Base-by-base conservation (phyloP, 1,140 invertebrate genomes). In the Portunus trituberculatus region DNA sequence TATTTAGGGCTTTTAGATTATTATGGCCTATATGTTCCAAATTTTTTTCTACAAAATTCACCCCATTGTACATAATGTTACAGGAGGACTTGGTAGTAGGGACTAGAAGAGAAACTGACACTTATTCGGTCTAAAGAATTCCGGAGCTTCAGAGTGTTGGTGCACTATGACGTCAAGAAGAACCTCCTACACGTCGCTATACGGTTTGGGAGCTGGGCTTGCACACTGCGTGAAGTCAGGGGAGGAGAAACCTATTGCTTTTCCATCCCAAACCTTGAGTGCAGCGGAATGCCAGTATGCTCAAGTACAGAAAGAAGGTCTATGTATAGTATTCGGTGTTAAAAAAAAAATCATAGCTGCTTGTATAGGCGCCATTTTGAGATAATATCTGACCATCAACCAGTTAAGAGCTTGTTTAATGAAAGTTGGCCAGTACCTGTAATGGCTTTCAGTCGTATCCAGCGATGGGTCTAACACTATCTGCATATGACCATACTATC, bases 371-470 rank as follows among this genome's bases (percentile, higher is more conserved):
- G 88, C 32, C 31, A 45, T 32, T 89, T 89, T 89, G 28, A 32
- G 4, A 32, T 8, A 10, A 29, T 45, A 32, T 45, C 88, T 45
- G 88, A 39, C 31, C 88, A 89, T 45, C 7, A 89, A 45, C 7
- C 88, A 8, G 2, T 89, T 16, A 89, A 45, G 2, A 89, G 31
- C 45, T 89, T 89, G 88, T 39, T 89, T 45, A 46, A 29, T 46
- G 88, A 89, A 45, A 89, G 45, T 3, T 0, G 45, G 6, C 31
- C 31, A 2, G n/a, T 89, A 4, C 31, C 31, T 16, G 12, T n/a
- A 45, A 89, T 45, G 31, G 88, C 88, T 89, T 89, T 32, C 1
- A 45, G 88, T 39, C 88, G 88, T 46, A 89, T 89, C 7, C 88
- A 45, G 12, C 88, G 25, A 0, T 89, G 88, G 88, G 88, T 32